Conservation (phyloP, 53 echinoderm and acorn worm genomes). For the Holothuria leucospilota region DNA sequence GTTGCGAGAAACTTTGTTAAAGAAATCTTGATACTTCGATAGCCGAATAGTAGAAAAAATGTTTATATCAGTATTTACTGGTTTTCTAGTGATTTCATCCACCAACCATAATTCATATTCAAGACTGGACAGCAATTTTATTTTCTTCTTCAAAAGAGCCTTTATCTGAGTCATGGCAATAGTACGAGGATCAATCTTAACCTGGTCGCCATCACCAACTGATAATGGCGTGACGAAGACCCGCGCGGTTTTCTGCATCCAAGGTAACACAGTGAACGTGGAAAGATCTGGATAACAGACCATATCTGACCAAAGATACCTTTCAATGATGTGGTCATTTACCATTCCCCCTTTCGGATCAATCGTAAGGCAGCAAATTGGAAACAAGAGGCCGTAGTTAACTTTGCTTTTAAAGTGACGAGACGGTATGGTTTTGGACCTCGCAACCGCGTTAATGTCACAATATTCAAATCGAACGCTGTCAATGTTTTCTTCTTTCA, state of each 20-base stretch:
- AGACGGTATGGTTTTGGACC: neutral
- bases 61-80: slow-evolving; percentile 48
- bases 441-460: neutral
- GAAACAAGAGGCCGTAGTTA: neutral
- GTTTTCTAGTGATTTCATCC: slow-evolving; percentile 18
- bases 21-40: neutral
- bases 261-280: too few species aligned
- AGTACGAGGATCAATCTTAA: too few species aligned
- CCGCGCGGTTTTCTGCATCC: too few species aligned
- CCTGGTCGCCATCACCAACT: too few species aligned
- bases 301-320: too few species aligned
- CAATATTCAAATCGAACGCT: neutral
- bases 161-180: too few species aligned
- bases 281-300: too few species aligned
- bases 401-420: neutral
- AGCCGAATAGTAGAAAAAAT: slow-evolving; percentile 41
- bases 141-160: neutral
- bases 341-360: too few species aligned
- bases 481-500: neutral
- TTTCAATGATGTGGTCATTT: too few species aligned
- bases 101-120: slow-evolving; percentile 49
- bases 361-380: too few species aligned
- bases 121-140: slow-evolving; percentile 26
- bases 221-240: too few species aligned
- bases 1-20: slow-evolving; percentile 40